Base-by-base conservation (phyloP, 1,140 invertebrate genomes). In the Calosoma granatense region DNA sequence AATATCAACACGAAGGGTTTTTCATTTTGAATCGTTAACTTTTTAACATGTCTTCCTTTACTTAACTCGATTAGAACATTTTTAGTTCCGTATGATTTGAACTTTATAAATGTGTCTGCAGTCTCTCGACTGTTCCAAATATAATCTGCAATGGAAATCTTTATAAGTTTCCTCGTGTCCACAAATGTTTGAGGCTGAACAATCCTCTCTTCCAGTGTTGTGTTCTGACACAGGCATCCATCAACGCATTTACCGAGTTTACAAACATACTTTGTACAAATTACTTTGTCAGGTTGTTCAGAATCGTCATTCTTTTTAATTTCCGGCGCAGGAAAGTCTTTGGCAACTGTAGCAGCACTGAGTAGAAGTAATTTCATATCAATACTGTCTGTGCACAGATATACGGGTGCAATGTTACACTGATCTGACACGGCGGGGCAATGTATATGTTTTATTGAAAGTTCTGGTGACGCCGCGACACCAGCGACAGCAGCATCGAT, bases 341-440 rank as follows among this genome's bases (percentile, higher is more conserved):
- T 63, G 12, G 65, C 67, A 14, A 53, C 21, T 51, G 65, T 63
- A 3, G 58, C 55, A n/a, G 71, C 60, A 54, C 63, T 65, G 6
- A 75, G 52, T 0, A 74, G 51, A 2, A 74, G 56, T 15, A 68
- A 67, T 56, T 72, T 72, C 1, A 36, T 20, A 1, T 66, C 62
- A 3, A 68, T 3, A 3, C 66, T 69, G 56, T 75, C 72, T 6
- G 64, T 57, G 43, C 74, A 68, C 1, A 74, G n/a, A 55, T 73
- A 74, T 9, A 74, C 21, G 0, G 72, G 68, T 53, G 69, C 66
- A 54, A 72, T 71, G 57, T 61, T 64, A 2, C 65, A 58, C 1
- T 52, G 56, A 22, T 43, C n/a, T 0, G 62, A 6, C 41, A n/a
- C n/a, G n/a, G n/a, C n/a, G n/a, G n/a, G n/a, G n/a, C 41, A 47